Percentiles rank a stretch among this genome's conserved stretches.
Evolutionary conservation across 2,888 invertebrate species (phyloP).

Genomic region (Calameuta idolon): DNA sequence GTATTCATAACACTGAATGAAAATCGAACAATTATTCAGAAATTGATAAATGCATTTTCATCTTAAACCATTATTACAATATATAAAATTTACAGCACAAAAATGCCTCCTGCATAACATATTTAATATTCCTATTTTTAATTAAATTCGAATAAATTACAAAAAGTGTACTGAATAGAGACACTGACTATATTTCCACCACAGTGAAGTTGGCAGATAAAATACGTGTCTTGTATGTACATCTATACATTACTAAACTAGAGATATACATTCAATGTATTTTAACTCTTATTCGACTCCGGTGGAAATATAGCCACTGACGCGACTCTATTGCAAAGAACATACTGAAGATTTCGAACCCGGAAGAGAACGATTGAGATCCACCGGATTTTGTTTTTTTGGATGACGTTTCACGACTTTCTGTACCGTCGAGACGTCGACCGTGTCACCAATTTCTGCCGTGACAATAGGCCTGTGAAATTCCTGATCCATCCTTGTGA

Average conservation of each 20-base stretch:
- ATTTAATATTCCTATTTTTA: not conserved
- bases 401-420: conserved; percentile 57
- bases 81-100: not conserved
- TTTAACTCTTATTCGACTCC: not conserved
- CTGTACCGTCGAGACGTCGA: conserved; percentile 52
- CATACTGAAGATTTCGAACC: conserved; percentile 69
- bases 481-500: conserved; percentile 76
- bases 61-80: not conserved
- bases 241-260: not conserved
- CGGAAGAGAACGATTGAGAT: conserved; percentile 47
- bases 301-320: not conserved
- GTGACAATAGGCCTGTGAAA: conserved; percentile 75
- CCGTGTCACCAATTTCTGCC: conserved; percentile 72
- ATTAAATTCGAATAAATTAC: not conserved
- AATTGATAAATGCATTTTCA: not conserved
- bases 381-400: conserved; percentile 48
- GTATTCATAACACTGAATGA: not conserved
- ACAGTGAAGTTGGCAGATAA: not conserved
- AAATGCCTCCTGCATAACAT: not conserved
- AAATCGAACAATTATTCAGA: not conserved
- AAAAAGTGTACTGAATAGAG: not conserved
- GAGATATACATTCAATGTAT: not conserved
- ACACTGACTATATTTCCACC: not conserved
- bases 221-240: not conserved
- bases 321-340: conserved; percentile 67